Conservation (phyloP, 2,113 vertebrate species). For the Apteryx mantelli region DNA sequence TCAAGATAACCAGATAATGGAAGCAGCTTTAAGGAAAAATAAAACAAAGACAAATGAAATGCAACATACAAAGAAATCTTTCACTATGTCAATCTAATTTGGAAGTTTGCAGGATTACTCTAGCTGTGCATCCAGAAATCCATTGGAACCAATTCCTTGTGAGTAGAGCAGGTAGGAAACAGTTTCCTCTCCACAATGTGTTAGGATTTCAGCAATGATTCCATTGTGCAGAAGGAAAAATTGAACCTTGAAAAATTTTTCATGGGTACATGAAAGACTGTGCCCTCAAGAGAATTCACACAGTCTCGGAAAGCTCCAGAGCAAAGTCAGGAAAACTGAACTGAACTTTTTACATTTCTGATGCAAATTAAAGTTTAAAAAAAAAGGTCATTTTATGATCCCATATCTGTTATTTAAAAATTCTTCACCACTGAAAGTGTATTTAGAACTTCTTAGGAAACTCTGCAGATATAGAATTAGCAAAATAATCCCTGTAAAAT, state of each 20-base stretch:
- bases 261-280: background rate
- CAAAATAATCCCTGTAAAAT: background rate
- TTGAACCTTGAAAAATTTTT: background rate
- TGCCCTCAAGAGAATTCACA: background rate
- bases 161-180: background rate
- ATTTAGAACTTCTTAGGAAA: background rate
- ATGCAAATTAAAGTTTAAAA: background rate
- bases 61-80: background rate
- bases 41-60: background rate
- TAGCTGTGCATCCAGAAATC: background rate
- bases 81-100: background rate
- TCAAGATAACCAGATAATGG: background rate
- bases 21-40: background rate
- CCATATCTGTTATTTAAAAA: background rate
- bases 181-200: background rate
- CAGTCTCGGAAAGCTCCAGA: background rate
- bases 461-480: background rate
- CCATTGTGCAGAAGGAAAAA: background rate
- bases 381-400: background rate
- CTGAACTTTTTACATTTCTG: background rate
- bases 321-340: background rate
- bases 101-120: background rate
- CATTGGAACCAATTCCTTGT: background rate
- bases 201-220: background rate
- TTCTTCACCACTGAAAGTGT: background rate